Base-by-base conservation (phyloP, 2,797 vertebrate species). In the Triplophysa yarkandensis region DNA sequence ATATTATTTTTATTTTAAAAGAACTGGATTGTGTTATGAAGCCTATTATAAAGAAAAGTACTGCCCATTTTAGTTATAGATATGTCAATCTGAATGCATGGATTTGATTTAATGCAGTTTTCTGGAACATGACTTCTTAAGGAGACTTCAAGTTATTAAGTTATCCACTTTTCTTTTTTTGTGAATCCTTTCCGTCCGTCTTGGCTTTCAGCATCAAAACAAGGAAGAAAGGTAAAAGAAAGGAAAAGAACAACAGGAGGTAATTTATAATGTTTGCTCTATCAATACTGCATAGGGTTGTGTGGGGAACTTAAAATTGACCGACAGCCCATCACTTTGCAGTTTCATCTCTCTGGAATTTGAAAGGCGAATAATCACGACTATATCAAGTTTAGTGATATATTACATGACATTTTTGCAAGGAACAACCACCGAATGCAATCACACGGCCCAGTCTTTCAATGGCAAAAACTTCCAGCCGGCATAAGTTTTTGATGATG, bases 231-330 rank as follows among this genome's bases (percentile, higher is more conserved):
- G 4, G n/a, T 13, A 17, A 27, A 48, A 36, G 43, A 46, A 21
- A 21, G 17, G 2, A 61, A n/a, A 50, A 10, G 13, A 25, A 34
- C 32, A 34, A 32, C 17, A 48, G 8, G 30, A 60, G 44, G 48
- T 3, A 60, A 16, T 23, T 50, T 60, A 27, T 57, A 30, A 25
- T 48, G 28, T 61, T 50, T 50, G 21, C 32, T 34, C 46, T 10
- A 17, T 8, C 21, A 48, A 50, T 19, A 62, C 30, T 52, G 21
- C 44, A 62, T 50, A 19, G 61, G 16, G 58, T 27, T 62, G 69
- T 39, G 21, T 48, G 69, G 57, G 27, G 44, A 58, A 34, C 57
- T 30, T 62, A 10, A 28, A 10, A 9, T 28, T 62, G 58, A 62
- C 17, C 19, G 58, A 39, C 57, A 61, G 57, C 6, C 30, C 30